Percentiles rank a stretch among this genome's conserved stretches.
Conservation (phyloP, 2,888 invertebrate species). For the Dione vanillae region DNA sequence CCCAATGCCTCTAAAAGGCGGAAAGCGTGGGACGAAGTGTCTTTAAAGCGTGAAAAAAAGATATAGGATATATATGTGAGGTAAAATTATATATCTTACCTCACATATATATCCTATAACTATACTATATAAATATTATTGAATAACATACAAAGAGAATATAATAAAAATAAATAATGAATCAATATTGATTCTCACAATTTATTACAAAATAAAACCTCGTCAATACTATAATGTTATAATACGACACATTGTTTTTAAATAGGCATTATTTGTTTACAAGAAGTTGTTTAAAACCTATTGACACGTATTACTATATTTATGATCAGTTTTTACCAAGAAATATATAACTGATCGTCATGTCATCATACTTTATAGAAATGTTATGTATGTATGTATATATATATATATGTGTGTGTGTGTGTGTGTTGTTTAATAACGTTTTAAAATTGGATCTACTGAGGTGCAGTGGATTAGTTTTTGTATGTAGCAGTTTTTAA, state of each 20-base stretch:
- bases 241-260: constrained; percentile 11
- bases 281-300: background rate
- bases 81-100: too few species aligned
- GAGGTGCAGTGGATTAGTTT: too few species aligned
- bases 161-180: constrained; percentile 18
- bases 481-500: too few species aligned
- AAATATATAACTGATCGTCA: background rate
- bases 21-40: too few species aligned
- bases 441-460: too few species aligned
- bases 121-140: background rate
- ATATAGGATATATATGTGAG: too few species aligned
- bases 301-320: background rate
- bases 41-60: too few species aligned
- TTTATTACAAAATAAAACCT: background rate
- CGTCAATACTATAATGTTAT: background rate
- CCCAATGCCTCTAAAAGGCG: too few species aligned
- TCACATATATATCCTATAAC: too few species aligned
- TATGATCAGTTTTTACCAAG: background rate
- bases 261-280: constrained; percentile 7
- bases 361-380: background rate
- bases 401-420: too few species aligned
- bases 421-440: too few species aligned
- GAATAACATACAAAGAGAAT: background rate
- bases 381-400: too few species aligned
- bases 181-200: constrained; percentile 16